Conservation (phyloP, 2,888 invertebrate genomes). For the Drepanosiphum platanoidis region DNA sequence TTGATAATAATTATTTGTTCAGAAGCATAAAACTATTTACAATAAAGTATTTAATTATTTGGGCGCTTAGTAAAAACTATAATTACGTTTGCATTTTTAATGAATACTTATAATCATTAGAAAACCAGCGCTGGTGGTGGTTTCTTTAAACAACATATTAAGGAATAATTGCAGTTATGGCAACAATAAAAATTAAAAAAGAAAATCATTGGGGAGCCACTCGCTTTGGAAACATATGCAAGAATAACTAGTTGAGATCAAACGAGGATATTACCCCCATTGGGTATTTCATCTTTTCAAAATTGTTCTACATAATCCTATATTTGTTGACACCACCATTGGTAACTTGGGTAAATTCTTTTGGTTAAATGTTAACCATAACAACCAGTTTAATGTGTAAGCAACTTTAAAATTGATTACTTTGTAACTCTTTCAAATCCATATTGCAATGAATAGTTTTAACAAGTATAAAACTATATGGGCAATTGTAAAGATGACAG, state of each 20-base stretch:
- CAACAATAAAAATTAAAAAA: constrained; percentile 29
- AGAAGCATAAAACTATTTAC: constrained; percentile 49
- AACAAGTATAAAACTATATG: neutral
- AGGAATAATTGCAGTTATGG: constrained; percentile 38
- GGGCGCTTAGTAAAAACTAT: constrained; percentile 21
- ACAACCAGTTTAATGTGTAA: constrained; percentile 13
- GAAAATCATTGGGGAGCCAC: constrained; percentile 50
- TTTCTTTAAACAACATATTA: constrained; percentile 5
- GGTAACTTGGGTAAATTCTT: constrained; percentile 50
- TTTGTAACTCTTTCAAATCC: constrained; percentile 16
- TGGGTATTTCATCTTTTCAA: constrained; percentile 18
- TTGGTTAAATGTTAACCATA: neutral
- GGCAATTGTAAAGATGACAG: neutral
- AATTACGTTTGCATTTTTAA: constrained; percentile 3
- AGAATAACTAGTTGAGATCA: constrained; percentile 62
- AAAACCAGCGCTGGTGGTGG: neutral
- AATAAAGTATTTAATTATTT: constrained; percentile 45
- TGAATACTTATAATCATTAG: constrained; percentile 6
- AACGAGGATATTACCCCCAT: constrained; percentile 52
- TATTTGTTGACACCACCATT: constrained; percentile 40
- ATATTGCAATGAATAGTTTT: neutral
- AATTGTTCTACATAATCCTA: neutral
- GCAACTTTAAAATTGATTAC: constrained; percentile 17
- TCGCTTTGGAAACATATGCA: constrained; percentile 58
- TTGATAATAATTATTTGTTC: constrained; percentile 49